phyloP scores from a whole-genome alignment of 1,140 invertebrate genomes.

The Zaprionus nigranus region DNA sequence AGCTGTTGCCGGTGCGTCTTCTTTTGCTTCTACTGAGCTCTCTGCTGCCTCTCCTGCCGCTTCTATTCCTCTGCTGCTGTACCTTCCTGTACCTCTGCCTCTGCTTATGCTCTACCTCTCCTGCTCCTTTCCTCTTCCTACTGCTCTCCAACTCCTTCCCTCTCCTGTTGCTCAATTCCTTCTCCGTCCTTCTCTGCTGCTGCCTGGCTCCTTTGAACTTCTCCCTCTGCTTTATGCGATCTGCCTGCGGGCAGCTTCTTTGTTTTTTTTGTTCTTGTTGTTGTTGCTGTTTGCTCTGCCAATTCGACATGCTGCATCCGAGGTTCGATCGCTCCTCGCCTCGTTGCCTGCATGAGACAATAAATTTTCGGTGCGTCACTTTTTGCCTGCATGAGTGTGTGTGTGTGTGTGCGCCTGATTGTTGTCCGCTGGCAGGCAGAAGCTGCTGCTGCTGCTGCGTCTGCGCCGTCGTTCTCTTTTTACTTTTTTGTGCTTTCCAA shows the following conservation, averaged over 20 bases:
- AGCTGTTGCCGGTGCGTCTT: background rate
- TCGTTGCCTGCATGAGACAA: constrained; percentile 61
- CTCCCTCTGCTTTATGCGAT: constrained; percentile 19
- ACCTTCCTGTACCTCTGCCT: background rate
- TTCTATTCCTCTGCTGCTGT: background rate
- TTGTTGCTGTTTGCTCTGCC: constrained; percentile 57
- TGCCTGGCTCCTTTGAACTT: constrained; percentile 13
- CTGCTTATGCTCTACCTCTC: too few relatives aligned
- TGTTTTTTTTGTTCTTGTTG: constrained; percentile 35
- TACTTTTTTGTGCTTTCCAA: constrained; percentile 62
- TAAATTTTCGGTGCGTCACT: constrained; percentile 82
- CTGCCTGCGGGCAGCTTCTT: constrained; percentile 51
- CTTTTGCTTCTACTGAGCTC: background rate
- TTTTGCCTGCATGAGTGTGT: constrained; percentile 49
- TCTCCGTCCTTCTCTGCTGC: background rate
- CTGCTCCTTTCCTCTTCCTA: background rate
- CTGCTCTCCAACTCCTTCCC: background rate
- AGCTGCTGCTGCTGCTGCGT: background rate
- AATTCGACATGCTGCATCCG: constrained; percentile 62
- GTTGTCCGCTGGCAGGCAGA: constrained; percentile 14
- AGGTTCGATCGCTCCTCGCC: constrained; percentile 39
- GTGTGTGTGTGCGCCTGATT: constrained; percentile 18
- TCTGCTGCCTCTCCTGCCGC: background rate
- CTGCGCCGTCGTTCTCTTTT: background rate
- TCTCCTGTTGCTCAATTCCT: constrained; percentile 2